Evolutionary conservation across 1,140 invertebrate species (phyloP), one percentile per base, ranked within the genome.

Genomic region (Hycleus phaleratus): DNA sequence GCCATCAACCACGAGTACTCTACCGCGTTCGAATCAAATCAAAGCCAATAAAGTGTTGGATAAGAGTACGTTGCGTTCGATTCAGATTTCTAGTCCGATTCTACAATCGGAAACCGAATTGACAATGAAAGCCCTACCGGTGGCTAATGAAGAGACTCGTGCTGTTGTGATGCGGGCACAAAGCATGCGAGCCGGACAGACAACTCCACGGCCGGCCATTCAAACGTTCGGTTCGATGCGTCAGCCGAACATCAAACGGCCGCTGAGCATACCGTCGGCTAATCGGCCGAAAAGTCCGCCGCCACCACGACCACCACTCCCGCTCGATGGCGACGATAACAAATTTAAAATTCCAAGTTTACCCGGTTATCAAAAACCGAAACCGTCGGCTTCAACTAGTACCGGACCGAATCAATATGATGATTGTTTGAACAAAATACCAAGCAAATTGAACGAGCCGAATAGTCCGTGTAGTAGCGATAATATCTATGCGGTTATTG

Each of bases 401-500:
- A 70, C 72, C 26, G 64, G 65, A 3, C 83, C 84, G 5, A 73
- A 79, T 51, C 68, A 72, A 42, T 91, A 90, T 66, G 88, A 90
- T 49, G 87, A 90, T 64, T 90, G 87, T 65, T 82, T 89, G 56
- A 87, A 85, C 58, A 79, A 86, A 61, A 72, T 76, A 38, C 75
- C 78, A 2, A 18, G 18, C 0, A 76, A 81, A 0, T 64, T 86
- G 44, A 78, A 79, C 32, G 83, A 86, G 61, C 81, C 83, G 62
- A 70, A 63, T 45, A 84, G 82, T 9, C 74, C 75, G 0, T 73
- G 74, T 3, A 74, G 67, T 39, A 73, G 62, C 26, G 90, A 92
- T 62, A 91, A 91, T 67, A 92, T 93, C 58, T 92, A 93, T 67
- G 88, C 89, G 1, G 85, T 90, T 0, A 93, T 93, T 46, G 88